Evolutionary conservation across 2,888 invertebrate genomes (phyloP).

Genomic region (Drosophila anceps): DNA sequence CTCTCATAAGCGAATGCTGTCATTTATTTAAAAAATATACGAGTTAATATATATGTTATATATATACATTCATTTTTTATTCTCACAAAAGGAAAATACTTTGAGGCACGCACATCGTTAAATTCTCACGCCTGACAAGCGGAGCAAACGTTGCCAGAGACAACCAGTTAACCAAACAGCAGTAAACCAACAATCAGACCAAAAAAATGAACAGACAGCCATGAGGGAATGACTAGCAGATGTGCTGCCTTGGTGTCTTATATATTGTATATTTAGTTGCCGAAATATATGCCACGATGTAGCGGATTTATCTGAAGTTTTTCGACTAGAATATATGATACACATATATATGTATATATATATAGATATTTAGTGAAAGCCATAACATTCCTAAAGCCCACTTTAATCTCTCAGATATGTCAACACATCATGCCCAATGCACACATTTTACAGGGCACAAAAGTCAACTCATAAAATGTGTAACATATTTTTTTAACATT

Average conservation of each 20-base stretch:
- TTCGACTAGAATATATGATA: too few species aligned
- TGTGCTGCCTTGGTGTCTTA: neutral
- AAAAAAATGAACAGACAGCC: constrained; percentile 1
- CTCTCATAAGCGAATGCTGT: constrained; percentile 35
- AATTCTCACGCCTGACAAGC: constrained; percentile 68
- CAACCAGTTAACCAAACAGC: constrained; percentile 41
- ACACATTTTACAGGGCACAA: neutral
- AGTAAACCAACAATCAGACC: constrained; percentile 44
- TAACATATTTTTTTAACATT: constrained; percentile 27
- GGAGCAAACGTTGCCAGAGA: constrained; percentile 46
- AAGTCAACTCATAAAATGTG: constrained; percentile 31
- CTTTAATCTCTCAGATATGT: too few species aligned
- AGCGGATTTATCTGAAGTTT: too few species aligned
- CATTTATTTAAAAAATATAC: constrained; percentile 15
- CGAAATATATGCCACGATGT: too few species aligned
- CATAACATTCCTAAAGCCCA: neutral
- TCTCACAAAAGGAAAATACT: neutral
- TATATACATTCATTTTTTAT: neutral
- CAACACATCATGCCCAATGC: neutral
- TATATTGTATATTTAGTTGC: neutral
- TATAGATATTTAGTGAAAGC: neutral
- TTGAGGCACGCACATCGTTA: constrained; percentile 65
- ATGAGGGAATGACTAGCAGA: neutral
- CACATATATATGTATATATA: too few species aligned
- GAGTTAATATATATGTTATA: neutral